Base-by-base conservation (phyloP, 92 coral and sea anemone species). In the Bergia puertoricense region DNA sequence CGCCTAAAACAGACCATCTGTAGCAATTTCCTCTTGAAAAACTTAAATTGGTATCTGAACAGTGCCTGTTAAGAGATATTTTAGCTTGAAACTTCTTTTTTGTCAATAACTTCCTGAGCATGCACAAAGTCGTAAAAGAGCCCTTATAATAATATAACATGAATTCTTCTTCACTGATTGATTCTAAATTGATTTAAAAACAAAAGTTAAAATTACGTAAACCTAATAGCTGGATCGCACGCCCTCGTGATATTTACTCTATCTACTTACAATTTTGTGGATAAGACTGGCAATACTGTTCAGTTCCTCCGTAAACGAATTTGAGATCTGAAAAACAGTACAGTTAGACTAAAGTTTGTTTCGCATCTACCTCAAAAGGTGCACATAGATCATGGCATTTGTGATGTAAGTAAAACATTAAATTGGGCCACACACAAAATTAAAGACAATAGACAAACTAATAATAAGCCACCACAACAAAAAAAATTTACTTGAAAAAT, bases 281-380 rank as follows among this genome's bases (percentile, higher is more conserved):
- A 97, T 94, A 48, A 97, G 95, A 56, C 95, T 93, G 72, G 98
- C 98, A 88, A 97, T 91, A 73, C 95, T 89, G 73, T 94, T 96
- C 57, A 97, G 85, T 72, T 97, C 99, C 76, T 97, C 96, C 20
- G 99, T 95, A 85, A 97, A 95, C 37, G 88, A 85, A 62, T 92
- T 89, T 8, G 93, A 83, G 23, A 97, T 85, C 99, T 93, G 66
- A 13, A 81, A 73, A 22, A 86, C 69, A 54, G 46, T 6, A 20
- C 10, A 56, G 68, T 80, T 36, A 5, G 73, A 57, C 37, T 36
- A 20, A 62, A 38, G 7, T 57, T 76, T 62, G 8, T 62, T 62
- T 16, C 6, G n/a, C 8, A 62, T 62, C 5, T 62, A 18, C 69
- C 69, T 62, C 23, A 62, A 15, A 16, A 62, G 69, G 2, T 1